phyloP scores from a whole-genome alignment of 92 coral and sea anemone genomes.

The Umimayanthus kanabou region DNA sequence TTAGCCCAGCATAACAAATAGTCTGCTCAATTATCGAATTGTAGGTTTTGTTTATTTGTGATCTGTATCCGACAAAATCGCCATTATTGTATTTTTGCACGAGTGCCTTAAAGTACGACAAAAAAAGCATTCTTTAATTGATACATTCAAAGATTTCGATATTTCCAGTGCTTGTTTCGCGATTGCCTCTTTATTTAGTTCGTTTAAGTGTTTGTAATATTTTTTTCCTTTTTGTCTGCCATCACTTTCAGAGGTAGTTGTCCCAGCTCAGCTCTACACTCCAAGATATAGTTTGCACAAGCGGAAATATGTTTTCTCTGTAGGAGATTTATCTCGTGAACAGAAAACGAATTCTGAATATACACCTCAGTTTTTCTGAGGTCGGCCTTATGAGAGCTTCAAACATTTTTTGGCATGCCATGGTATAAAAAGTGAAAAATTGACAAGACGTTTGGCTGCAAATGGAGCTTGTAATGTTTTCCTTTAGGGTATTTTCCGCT shows the following conservation, averaged over 20 bases:
- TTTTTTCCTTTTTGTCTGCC: neutral
- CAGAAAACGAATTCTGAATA: neutral
- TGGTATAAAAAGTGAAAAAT: neutral
- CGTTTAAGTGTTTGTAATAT: neutral
- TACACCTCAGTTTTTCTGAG: neutral
- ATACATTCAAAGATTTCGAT: neutral
- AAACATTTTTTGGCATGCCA: neutral
- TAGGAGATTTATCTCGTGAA: neutral
- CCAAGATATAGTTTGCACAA: neutral
- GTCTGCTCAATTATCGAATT: too few relatives aligned
- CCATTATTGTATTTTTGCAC: neutral
- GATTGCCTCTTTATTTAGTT: neutral
- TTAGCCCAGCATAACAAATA: too few relatives aligned
- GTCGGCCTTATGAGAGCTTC: neutral
- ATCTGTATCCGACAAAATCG: neutral
- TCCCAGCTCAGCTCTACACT: neutral
- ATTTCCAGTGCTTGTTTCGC: neutral
- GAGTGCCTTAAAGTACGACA: conserved; percentile 19
- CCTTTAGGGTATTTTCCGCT: neutral
- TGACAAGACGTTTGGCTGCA: neutral
- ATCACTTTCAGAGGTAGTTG: neutral
- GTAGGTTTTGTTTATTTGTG: too few relatives aligned
- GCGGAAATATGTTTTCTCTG: neutral
- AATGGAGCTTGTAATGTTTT: neutral
- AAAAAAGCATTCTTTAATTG: conserved; percentile 14